Base-by-base conservation (phyloP, 2,113 vertebrate species). In the Chlorodrepanis virens region DNA sequence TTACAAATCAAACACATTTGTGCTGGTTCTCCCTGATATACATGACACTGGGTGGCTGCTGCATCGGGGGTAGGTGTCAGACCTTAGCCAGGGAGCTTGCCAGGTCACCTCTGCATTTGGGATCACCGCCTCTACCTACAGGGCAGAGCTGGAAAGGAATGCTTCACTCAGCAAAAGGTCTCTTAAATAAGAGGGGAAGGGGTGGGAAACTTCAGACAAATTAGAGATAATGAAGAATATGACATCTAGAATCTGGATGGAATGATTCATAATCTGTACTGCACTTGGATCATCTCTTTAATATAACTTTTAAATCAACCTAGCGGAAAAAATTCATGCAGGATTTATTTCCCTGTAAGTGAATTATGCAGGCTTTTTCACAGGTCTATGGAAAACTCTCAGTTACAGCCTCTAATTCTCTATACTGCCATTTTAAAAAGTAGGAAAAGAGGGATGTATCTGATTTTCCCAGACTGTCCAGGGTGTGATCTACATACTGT, bases 101-200 rank as follows among this genome's bases (percentile, higher is more conserved):
- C 52, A 39, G 2, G 0, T 25, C 33, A 6, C 22, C 67, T 24
- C 5, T 8, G 8, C 2, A 1, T 39, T 45, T 1, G 0, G 44
- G 54, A 35, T 77, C 75, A 77, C 42, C 6, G 1, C 53, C 18
- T 57, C 42, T 25, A 9, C 3, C 2, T 33, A 37, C 0, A 0
- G 61, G 33, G 47, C 33, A 77, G 47, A 54, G 59, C 17, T 70
- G 47, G 44, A 63, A 74, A 68, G 24, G 47, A 67, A 6, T 18
- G 18, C 56, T 94, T 68, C 19, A 57, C 25, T 17, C 12, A 74
- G 45, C 1, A 4, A 59, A 72, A 80, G 11, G 35, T 77, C 35
- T 52, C 50, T 61, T 53, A 61, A 85, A 44, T 3, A 5, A 67
- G 39, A 56, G 5, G 14, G 15, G 20, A 86, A 56, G 37, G 45